These are phyloP conservation scores for Cybosia mesomella DNA, from an alignment of 2,888 invertebrate genomes.

Conservation along the genomic window DNA sequence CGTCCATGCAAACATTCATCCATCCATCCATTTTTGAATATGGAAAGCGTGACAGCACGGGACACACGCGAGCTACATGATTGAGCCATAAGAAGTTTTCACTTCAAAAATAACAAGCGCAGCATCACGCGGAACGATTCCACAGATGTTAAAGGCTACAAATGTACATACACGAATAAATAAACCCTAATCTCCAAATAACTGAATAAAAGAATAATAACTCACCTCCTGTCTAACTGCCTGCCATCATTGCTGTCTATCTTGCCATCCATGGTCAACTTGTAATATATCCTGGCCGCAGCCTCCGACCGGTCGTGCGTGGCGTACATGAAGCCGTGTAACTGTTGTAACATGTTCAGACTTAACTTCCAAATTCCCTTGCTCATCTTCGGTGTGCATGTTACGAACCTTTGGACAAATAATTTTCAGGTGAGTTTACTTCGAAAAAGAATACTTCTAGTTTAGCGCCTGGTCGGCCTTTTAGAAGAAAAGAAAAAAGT, in stretches of 20 bases:
- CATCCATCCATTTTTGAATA: too few relatives aligned
- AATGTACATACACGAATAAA: background rate
- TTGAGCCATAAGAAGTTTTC: too few relatives aligned
- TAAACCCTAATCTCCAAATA: too few relatives aligned
- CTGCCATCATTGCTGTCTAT: conserved; percentile 64
- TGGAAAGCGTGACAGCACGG: too few relatives aligned
- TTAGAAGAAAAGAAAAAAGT: too few relatives aligned
- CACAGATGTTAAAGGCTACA: background rate
- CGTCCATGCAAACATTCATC: too few relatives aligned
- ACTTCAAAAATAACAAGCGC: background rate
- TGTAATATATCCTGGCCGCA: conserved; percentile 78
- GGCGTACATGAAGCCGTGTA: conserved; percentile 79
- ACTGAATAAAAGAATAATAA: background rate
- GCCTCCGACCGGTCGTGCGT: conserved; percentile 75
- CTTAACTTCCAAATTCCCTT: conserved; percentile 86
- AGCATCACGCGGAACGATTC: background rate
- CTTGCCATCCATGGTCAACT: conserved; percentile 74
- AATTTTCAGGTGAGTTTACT: background rate
- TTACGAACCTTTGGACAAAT: conserved; percentile 87
- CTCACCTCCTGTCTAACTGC: conserved; percentile 75
- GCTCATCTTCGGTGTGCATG: conserved; percentile 90
- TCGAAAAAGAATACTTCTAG: background rate
- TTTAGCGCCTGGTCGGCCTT: background rate
- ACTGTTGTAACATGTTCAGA: conserved; percentile 71
- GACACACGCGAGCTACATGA: too few relatives aligned